Percentiles rank a stretch among this genome's conserved stretches.
Evolutionary conservation across 1,140 invertebrate species (phyloP).

Genomic region (Papilio glaucus): DNA sequence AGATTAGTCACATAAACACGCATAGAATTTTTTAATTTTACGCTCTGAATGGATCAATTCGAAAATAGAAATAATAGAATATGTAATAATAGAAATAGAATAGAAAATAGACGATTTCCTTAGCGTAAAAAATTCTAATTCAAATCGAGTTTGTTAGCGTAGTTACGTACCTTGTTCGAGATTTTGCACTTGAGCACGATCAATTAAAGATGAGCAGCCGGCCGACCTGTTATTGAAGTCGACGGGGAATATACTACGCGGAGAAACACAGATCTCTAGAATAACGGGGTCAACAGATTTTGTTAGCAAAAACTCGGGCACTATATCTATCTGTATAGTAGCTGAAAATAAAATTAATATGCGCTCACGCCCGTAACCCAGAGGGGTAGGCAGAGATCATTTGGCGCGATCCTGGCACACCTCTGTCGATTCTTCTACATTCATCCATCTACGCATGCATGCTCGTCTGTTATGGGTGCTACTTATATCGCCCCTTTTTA

Average conservation of each 20-base stretch:
- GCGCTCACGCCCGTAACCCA: no score
- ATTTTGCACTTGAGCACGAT: conserved; percentile 30
- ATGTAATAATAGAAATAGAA: not conserved
- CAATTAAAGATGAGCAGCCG: conserved; percentile 31
- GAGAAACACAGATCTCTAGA: conserved; percentile 1
- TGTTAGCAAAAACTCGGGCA: not conserved
- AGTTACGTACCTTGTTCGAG: conserved; percentile 4
- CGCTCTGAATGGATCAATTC: no score
- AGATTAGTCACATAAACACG: no score
- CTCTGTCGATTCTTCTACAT: no score
- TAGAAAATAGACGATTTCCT: not conserved
- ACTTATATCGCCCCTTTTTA: no score
- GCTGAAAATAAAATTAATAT: not conserved
- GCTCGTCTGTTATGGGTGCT: no score
- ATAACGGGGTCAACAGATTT: not conserved
- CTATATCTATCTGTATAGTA: not conserved
- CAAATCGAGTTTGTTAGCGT: conserved; percentile 7
- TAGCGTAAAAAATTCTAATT: conserved; percentile 8
- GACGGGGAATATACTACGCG: conserved; percentile 18
- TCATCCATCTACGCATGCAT: no score
- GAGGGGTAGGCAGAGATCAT: no score
- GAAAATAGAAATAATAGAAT: not conserved
- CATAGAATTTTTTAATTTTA: no score
- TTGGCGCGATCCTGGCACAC: no score
- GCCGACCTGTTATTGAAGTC: conserved; percentile 20